A percentile compares a stretch with the other conserved stretches of the same genome.
Evolutionary conservation across 2,888 invertebrate species (phyloP).

Genomic region (Theristus sp.): DNA sequence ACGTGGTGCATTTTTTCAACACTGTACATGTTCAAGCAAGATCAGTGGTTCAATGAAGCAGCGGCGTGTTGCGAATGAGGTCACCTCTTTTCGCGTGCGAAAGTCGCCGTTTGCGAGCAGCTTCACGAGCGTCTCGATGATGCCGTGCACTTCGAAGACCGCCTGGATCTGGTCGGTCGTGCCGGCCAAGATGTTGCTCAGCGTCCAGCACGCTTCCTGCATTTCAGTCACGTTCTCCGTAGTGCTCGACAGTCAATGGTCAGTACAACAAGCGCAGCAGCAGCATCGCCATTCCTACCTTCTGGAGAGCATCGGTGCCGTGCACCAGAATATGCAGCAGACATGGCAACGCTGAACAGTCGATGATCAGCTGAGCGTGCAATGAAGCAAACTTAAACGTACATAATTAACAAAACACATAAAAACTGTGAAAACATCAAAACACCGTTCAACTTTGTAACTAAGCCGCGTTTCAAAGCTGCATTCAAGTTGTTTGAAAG

Average conservation of each 20-base stretch:
- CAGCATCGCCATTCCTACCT: no score
- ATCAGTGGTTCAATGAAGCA: no score
- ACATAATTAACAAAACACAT: no score
- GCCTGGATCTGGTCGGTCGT: constrained; percentile 40
- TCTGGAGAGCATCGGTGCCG: neutral
- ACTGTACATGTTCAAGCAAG: no score
- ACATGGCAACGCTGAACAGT: neutral
- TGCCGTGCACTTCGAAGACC: constrained; percentile 51
- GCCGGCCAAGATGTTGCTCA: constrained; percentile 78
- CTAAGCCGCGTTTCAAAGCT: no score
- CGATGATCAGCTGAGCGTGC: neutral
- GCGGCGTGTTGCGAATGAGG: no score
- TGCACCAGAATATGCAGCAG: neutral
- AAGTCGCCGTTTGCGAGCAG: neutral
- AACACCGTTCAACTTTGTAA: neutral
- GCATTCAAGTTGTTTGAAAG: no score
- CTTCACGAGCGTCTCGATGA: constrained; percentile 45
- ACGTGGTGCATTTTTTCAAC: no score
- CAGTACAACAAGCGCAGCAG: no score
- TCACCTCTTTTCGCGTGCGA: neutral
- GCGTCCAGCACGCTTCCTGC: constrained; percentile 62
- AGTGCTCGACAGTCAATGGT: no score
- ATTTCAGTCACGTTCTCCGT: constrained; percentile 6
- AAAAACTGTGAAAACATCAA: neutral
- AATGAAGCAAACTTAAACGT: no score